Evolutionary conservation across 1,140 invertebrate species (phyloP), one percentile per base, ranked within the genome.

Genomic region (Leptinotarsa undecemlineata): DNA sequence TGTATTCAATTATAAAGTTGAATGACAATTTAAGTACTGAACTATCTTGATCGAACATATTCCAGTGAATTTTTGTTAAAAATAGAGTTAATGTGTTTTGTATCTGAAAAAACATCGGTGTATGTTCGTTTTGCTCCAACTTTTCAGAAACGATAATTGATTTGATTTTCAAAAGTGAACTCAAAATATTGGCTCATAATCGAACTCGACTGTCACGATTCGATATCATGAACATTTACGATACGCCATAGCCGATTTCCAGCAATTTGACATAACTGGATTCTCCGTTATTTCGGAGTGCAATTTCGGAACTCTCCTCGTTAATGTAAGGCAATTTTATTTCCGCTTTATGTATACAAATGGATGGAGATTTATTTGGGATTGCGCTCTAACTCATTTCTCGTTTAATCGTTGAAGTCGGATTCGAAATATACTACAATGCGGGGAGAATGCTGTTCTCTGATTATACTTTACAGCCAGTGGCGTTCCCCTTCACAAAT

Each of bases 401-500:
- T 57, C 51, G 51, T 57, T 57, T 57, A 57, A 57, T 57, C 51
- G 51, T 19, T 57, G 51, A 57, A 57, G 15, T 57, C n/a, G 51
- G 51, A 57, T 57, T 17, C 51, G n/a, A 8, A 57, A 57, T 57
- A 4, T 19, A 17, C 51, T 57, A 42, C 11, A 42, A 42, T 42
- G 51, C 15, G 51, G 51, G n/a, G n/a, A 57, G 6, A 57, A 15
- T 57, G n/a, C n/a, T 57, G 51, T 57, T 57, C 51, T 8, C 51
- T 17, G n/a, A 57, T 57, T 57, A 19, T 15, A 17, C n/a, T 57
- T 57, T 3, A 42, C 8, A 42, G 33, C 33, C 33, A 42, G 11
- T 42, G 33, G 33, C 33, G 33, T 42, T 42, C 1, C 8, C 2
- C 33, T 42, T 33, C 33, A 33, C 6, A 42, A 42, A 11, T 42